Evolutionary conservation across 2,888 invertebrate genomes (phyloP), one percentile per base, ranked within the genome.

Genomic region (Papilio gigon): DNA sequence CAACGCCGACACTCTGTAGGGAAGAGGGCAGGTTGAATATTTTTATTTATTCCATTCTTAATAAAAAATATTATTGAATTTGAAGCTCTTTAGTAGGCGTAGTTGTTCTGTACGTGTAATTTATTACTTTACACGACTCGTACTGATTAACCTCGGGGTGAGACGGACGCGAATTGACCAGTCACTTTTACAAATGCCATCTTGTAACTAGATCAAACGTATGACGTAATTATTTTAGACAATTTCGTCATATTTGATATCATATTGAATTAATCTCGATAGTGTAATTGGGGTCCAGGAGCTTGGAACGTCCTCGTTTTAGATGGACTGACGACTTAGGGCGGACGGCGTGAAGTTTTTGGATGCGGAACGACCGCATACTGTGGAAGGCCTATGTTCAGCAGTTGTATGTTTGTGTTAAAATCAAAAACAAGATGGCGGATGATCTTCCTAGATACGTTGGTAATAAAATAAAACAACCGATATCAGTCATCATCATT

Each of bases 401-500:
- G n/a, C n/a, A n/a, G n/a, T n/a, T n/a, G n/a, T n/a, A n/a, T n/a
- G n/a, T n/a, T n/a, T n/a, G n/a, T n/a, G n/a, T n/a, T n/a, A n/a
- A n/a, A n/a, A n/a, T n/a, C n/a, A n/a, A 37, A 37, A 2, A 37
- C 35, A 1, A 37, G 6, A 37, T 37, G 4, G 9, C 37, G n/a
- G n/a, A n/a, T n/a, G n/a, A n/a, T n/a, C n/a, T n/a, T n/a, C n/a
- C n/a, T n/a, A n/a, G n/a, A n/a, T 40, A 47, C 9, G 47, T 4
- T 27, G n/a, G n/a, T 8, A 30, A 3, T 0, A 17, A 77, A 83
- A 82, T 82, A 74, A 84, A 82, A 85, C 76, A 50, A 76, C 70
- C 59, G 53, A 72, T 76, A 47, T 84, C 83, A 84, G 84, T 91
- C 89, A 86, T 90, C 86, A 88, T 89, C 85, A 84, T 87, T 88